phyloP scores from a whole-genome alignment of 2,888 invertebrate genomes.

The Synanthedon andrenaeformis region DNA sequence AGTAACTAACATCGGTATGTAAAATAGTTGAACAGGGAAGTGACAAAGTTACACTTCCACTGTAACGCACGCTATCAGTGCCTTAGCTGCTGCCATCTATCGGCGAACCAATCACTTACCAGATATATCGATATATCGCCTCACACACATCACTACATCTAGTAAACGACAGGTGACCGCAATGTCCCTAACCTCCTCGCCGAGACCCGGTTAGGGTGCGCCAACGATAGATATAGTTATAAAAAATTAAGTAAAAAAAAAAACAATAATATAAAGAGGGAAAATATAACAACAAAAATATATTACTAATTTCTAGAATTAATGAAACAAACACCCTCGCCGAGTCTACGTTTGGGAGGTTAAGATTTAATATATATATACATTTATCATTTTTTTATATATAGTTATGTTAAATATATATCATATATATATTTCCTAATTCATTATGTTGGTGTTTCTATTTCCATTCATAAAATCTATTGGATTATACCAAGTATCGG shows the following conservation, averaged over 20 bases:
- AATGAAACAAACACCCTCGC: constrained; percentile 34
- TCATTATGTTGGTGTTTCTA: constrained; percentile 67
- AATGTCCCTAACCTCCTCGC: constrained; percentile 20
- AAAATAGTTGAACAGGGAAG: constrained; percentile 57
- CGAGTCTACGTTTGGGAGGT: constrained; percentile 29
- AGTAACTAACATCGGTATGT: constrained; percentile 66
- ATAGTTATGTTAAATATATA: constrained; percentile 49
- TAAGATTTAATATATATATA: constrained; percentile 29
- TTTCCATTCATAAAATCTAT: constrained; percentile 58
- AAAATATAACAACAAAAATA: constrained; percentile 62
- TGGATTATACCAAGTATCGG: constrained; percentile 44
- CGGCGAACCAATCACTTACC: constrained; percentile 27
- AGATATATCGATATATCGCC: constrained; percentile 12
- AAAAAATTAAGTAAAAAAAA: constrained; percentile 25
- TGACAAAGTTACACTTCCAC: constrained; percentile 24
- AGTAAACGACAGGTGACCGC: constrained; percentile 30
- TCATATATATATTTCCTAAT: constrained; percentile 51
- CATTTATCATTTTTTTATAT: constrained; percentile 45
- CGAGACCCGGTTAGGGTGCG: constrained; percentile 30
- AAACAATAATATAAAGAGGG: constrained; percentile 49
- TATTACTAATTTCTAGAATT: constrained; percentile 53
- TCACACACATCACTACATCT: constrained; percentile 16
- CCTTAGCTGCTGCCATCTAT: constrained; percentile 28
- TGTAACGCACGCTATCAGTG: constrained; percentile 16
- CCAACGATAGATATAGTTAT: constrained; percentile 24